Evolutionary conservation across 2,888 invertebrate genomes (phyloP).

Genomic region (Napeogenes inachia): DNA sequence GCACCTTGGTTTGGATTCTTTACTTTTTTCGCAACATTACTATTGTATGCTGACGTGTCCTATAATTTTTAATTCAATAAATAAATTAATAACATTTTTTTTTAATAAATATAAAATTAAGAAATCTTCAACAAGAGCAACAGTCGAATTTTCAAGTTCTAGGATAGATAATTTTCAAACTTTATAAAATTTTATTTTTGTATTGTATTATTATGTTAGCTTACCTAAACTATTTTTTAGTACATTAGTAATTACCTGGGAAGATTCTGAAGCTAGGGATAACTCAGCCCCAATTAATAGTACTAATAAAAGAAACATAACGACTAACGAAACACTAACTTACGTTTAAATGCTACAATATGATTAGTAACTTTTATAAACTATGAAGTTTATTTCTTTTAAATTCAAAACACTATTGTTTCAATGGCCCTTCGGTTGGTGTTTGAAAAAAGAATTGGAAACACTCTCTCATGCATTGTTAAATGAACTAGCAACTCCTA

Average conservation of each 20-base stretch:
- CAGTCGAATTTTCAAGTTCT: no score
- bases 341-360: constrained; percentile 5
- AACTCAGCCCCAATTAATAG: constrained; percentile 22
- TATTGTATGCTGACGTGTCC: constrained; percentile 22
- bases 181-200: no score
- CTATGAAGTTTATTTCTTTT: constrained; percentile 33
- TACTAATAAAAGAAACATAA: constrained; percentile 28
- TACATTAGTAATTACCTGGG: constrained; percentile 22
- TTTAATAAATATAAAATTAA: no score
- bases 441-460: constrained; percentile 28
- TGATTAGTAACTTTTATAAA: constrained; percentile 43
- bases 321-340: constrained; percentile 10
- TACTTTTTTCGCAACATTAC: constrained; percentile 11
- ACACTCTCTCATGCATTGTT: constrained; percentile 4
- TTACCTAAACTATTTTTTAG: not conserved
- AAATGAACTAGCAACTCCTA: not conserved
- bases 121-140: no score
- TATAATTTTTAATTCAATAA: constrained; percentile 14
- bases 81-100: no score
- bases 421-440: constrained; percentile 20
- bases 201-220: no score
- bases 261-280: constrained; percentile 21
- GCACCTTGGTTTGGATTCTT: constrained; percentile 18
- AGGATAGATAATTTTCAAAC: no score
- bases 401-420: constrained; percentile 52